phyloP scores from a whole-genome alignment of 1,140 invertebrate species.

The Neuroterus valhalla region DNA sequence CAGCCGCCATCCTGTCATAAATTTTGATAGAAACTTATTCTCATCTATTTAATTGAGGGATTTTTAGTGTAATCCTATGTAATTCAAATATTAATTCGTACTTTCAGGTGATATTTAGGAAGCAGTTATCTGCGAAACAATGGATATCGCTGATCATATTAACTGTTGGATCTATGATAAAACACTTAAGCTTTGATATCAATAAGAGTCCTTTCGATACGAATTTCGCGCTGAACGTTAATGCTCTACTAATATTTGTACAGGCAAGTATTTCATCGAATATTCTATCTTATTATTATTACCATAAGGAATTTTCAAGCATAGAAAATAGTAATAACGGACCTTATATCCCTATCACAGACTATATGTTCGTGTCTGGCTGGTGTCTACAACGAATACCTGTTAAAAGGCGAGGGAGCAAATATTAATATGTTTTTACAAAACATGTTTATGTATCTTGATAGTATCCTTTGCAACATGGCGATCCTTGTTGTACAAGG shows the following conservation, averaged over 20 bases:
- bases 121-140: conserved; percentile 86
- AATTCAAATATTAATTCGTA: conserved; percentile 41
- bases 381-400: conserved; percentile 97
- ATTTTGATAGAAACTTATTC: not conserved
- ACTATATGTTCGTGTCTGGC: conserved; percentile 95
- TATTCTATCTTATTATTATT: conserved; percentile 20
- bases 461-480: conserved; percentile 94
- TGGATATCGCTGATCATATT: conserved; percentile 92
- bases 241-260: conserved; percentile 83
- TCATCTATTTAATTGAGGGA: too few species aligned
- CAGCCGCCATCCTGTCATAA: not conserved
- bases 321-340: too few species aligned
- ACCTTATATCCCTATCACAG: conserved; percentile 75
- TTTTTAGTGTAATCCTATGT: too few species aligned
- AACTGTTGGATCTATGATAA: conserved; percentile 93
- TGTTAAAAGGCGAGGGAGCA: conserved; percentile 89
- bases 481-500: conserved; percentile 81
- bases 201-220: conserved; percentile 64
- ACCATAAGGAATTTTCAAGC: not conserved
- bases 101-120: conserved; percentile 89
- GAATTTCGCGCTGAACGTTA: conserved; percentile 79
- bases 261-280: conserved; percentile 67
- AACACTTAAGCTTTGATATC: conserved; percentile 83
- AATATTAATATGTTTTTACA: conserved; percentile 93
- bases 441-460: conserved; percentile 97